These are phyloP conservation scores for Nothocercus julius DNA, from an alignment of 2,113 vertebrate genomes.

Conservation along the genomic window DNA sequence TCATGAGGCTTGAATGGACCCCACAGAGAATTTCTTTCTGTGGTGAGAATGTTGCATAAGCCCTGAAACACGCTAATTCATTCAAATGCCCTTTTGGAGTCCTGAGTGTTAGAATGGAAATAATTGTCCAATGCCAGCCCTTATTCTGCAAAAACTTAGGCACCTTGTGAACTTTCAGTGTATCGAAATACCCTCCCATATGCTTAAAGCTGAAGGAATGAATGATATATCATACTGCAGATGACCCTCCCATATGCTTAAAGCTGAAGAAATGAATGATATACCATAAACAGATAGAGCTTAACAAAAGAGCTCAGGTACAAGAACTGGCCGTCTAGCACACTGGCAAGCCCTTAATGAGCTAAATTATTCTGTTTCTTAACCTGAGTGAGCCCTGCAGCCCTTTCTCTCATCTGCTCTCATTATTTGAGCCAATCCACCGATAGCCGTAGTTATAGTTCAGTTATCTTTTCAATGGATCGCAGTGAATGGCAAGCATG, in stretches of 20 bases:
- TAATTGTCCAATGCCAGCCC: rapidly evolving
- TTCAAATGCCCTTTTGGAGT: neutral
- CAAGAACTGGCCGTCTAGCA: neutral
- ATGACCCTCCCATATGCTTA: too few relatives aligned
- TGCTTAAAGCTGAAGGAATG: constrained; percentile 11
- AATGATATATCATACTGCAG: neutral
- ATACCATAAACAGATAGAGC: neutral
- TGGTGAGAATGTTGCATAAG: neutral
- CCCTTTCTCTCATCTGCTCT: neutral
- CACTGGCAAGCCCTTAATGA: neutral
- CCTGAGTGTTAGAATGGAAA: neutral
- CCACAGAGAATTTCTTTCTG: neutral
- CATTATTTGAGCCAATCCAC: neutral
- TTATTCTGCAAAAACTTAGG: neutral
- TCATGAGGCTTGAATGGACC: neutral
- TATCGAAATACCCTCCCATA: neutral
- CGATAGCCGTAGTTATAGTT: neutral
- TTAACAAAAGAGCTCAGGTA: neutral
- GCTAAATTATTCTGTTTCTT: neutral
- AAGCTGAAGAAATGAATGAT: constrained; percentile 9
- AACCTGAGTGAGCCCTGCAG: neutral
- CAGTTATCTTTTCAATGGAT: neutral
- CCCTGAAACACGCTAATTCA: neutral
- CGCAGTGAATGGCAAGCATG: neutral
- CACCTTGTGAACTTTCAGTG: neutral